Base-by-base conservation (phyloP, 2,113 vertebrate species). In the Podocnemis expansa region DNA sequence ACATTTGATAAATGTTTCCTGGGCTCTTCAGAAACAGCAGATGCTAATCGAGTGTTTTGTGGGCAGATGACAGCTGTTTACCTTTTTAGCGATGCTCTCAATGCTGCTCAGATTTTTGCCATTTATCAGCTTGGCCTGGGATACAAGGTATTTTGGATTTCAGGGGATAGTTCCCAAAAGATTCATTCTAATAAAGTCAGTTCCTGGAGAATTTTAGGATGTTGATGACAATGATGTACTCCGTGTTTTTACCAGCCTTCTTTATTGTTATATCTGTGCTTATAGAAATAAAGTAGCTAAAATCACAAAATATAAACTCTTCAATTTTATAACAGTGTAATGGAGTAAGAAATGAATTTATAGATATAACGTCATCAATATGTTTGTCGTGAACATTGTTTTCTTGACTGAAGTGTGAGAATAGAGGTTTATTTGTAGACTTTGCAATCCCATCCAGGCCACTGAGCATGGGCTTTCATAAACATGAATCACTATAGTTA, bases 1-100 rank as follows among this genome's bases (percentile, higher is more conserved):
- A 99, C 99, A 0, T 99, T 99, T 98, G 99, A 99, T 97, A 99
- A 99, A 95, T 99, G 99, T 98, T 99, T 99, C 98, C 98, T 99
- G 97, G 99, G 99, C 47, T 99, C 99, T 3, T 99, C 99, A 19
- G 99, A 99, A 98, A 99, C 99, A 12, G 99, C 99, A 38, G 99
- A 99, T 93, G 98, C 98, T 91, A 99, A 99, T 94, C 98, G 99
- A 67, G 99, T 99, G 78, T 99, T 99, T 96, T 99, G 99, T 93
- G 99, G 99, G 60, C 99, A 99, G 96, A 99, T 99, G 99, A 99
- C 99, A 56, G 98, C 99, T 1, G 99, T 99, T 94, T 99, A 99
- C 97, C 98, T 99, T 94, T 99, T 99, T 63, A 99, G 98, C 93
- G 99, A 99, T 93, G 98, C 99, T 92, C 99, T 99, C 89, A 99